A percentile compares a stretch with the other conserved stretches of the same genome.
phyloP scores from a whole-genome alignment of 2,797 vertebrate species.

The Takifugu ocellatus region DNA sequence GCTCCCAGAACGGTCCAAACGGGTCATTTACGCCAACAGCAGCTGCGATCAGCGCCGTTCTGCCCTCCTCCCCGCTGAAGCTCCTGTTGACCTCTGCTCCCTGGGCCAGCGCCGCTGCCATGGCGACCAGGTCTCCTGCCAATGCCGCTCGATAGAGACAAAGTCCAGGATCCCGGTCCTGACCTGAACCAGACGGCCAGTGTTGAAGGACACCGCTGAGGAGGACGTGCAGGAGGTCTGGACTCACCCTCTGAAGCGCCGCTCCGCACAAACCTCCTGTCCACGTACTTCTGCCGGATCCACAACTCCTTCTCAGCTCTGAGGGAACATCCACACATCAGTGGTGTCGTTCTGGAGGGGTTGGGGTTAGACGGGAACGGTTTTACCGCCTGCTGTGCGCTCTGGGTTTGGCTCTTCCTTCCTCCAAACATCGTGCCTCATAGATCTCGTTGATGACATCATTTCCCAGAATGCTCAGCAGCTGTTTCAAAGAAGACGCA shows the following conservation, averaged over 20 bases:
- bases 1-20: neutral
- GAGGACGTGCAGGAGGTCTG: neutral
- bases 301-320: constrained; percentile 75
- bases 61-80: constrained; percentile 53
- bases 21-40: constrained; percentile 64
- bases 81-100: constrained; percentile 70
- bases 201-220: neutral
- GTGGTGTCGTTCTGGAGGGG: neutral
- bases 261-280: constrained; percentile 65
- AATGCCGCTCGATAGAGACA: constrained; percentile 58
- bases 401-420: constrained; percentile 57
- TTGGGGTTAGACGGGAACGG: too few species aligned
- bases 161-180: constrained; percentile 1
- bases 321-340: neutral
- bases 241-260: constrained; percentile 1
- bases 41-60: constrained; percentile 71
- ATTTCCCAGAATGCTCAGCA: constrained; percentile 75
- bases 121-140: constrained; percentile 63
- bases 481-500: constrained; percentile 35
- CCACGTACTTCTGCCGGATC: constrained; percentile 76
- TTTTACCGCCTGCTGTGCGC: constrained; percentile 57
- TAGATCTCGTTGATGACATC: constrained; percentile 71
- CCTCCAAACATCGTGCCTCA: constrained; percentile 55
- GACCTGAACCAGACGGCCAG: neutral
- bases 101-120: constrained; percentile 63